Evolutionary conservation across 2,888 invertebrate species (phyloP).

Genomic region (Priocnemis perturbator): DNA sequence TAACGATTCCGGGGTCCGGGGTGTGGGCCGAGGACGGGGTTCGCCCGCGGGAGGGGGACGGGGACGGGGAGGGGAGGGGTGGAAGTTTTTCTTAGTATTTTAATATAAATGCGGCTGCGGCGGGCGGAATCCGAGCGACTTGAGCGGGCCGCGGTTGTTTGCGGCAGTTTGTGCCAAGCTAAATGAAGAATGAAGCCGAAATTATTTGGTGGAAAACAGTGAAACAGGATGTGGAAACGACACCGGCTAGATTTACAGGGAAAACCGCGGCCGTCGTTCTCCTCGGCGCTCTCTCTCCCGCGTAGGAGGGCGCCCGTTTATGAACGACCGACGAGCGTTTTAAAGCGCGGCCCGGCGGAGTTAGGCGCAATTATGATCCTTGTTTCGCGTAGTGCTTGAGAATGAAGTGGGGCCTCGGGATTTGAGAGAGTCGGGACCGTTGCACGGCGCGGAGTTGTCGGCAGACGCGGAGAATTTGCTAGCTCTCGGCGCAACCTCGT

Average conservation of each 20-base stretch:
- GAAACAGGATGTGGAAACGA: slow-evolving; percentile 76
- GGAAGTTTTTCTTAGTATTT: slow-evolving; percentile 75
- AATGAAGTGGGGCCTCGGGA: too few species aligned
- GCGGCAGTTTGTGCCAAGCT: slow-evolving; percentile 75
- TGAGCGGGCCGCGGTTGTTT: slow-evolving; percentile 70
- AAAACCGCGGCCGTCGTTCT: slow-evolving; percentile 46
- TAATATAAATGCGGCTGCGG: slow-evolving; percentile 74
- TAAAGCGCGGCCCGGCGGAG: too few species aligned
- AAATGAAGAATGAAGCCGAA: slow-evolving; percentile 76
- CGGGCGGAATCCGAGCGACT: slow-evolving; percentile 58
- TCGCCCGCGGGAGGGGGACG: too few species aligned
- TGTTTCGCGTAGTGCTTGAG: too few species aligned
- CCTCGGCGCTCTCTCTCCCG: too few species aligned
- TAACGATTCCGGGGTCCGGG: slow-evolving; percentile 69
- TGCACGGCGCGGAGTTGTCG: too few species aligned
- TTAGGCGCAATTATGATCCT: too few species aligned
- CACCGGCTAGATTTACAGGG: slow-evolving; percentile 72
- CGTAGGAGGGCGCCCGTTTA: too few species aligned
- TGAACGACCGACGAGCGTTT: too few species aligned
- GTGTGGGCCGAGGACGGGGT: slow-evolving; percentile 34
- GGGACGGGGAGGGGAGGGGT: slow-evolving; percentile 26
- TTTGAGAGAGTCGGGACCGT: too few species aligned
- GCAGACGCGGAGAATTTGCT: too few species aligned
- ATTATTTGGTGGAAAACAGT: slow-evolving; percentile 75
- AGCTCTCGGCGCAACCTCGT: too few species aligned